These are phyloP conservation scores for Callospermophilus lateralis DNA, from an alignment of 2,113 vertebrate genomes.

Conservation along the genomic window DNA sequence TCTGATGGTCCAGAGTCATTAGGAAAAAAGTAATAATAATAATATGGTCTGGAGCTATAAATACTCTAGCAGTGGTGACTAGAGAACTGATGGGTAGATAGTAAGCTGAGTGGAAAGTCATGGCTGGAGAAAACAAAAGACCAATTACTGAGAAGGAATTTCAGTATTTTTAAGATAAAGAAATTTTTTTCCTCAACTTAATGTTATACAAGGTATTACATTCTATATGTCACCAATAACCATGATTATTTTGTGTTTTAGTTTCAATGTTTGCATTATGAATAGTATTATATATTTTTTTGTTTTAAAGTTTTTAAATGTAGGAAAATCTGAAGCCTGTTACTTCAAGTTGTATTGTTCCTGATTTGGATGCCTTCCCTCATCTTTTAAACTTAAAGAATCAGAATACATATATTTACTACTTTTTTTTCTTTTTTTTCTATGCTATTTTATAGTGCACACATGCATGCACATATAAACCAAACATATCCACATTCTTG, in stretches of 20 bases:
- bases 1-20: not conserved
- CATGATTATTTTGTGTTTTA: not conserved
- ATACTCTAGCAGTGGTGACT: not conserved
- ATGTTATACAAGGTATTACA: not conserved
- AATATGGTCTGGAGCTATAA: not conserved
- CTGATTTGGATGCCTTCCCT: not conserved
- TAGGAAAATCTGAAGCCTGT: not conserved
- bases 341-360: not conserved
- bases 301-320: not conserved
- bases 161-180: not conserved
- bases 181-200: not conserved
- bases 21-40: not conserved
- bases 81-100: not conserved
- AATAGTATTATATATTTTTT: not conserved
- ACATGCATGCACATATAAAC: not conserved
- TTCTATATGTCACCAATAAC: not conserved
- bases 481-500: not conserved
- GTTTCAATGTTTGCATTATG: not conserved
- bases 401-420: not conserved
- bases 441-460: not conserved
- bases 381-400: not conserved
- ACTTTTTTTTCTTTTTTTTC: not conserved
- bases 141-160: not conserved
- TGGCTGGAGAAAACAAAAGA: not conserved
- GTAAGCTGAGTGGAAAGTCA: not conserved